Evolutionary conservation across 2,888 invertebrate genomes (phyloP).

Genomic region (Drosophila kuntzei): DNA sequence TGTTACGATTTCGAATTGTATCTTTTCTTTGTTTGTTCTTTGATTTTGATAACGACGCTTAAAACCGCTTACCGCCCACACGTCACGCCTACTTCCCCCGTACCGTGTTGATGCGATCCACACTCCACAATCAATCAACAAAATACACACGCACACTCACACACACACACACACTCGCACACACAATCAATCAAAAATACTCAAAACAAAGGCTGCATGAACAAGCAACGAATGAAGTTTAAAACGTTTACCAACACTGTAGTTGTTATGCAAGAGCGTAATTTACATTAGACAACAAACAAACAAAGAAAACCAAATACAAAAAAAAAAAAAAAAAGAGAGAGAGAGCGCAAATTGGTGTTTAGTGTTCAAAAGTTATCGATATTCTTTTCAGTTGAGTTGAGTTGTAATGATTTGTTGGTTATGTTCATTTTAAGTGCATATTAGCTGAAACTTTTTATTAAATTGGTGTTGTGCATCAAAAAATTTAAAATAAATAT

Average conservation of each 20-base stretch:
- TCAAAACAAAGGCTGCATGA: slow-evolving; percentile 80
- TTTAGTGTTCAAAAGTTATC: slow-evolving; percentile 42
- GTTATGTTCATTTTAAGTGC: slow-evolving; percentile 41
- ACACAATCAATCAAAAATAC: slow-evolving; percentile 15
- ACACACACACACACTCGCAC: slow-evolving; percentile 6
- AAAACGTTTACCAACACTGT: slow-evolving; percentile 55
- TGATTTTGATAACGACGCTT: slow-evolving; percentile 68
- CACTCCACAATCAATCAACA: slow-evolving; percentile 31
- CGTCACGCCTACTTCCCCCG: slow-evolving; percentile 51
- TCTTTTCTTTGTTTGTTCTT: slow-evolving; percentile 74
- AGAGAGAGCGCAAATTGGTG: slow-evolving; percentile 25
- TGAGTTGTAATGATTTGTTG: slow-evolving; percentile 38
- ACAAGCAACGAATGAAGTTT: slow-evolving; percentile 73
- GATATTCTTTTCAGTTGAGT: slow-evolving; percentile 33
- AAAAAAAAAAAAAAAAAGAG: background rate
- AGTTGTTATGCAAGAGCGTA: slow-evolving; percentile 38
- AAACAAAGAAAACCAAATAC: slow-evolving; percentile 6
- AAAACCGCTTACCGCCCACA: slow-evolving; percentile 59
- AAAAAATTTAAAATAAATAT: slow-evolving; percentile 35
- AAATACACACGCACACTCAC: slow-evolving; percentile 7
- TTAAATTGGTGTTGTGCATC: slow-evolving; percentile 64
- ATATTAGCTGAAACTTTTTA: slow-evolving; percentile 52
- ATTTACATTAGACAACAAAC: slow-evolving; percentile 23
- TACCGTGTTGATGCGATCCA: slow-evolving; percentile 42
- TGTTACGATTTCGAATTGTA: slow-evolving; percentile 68